Base-by-base conservation (phyloP, 1,140 invertebrate genomes). In the Papilio xuthus region DNA sequence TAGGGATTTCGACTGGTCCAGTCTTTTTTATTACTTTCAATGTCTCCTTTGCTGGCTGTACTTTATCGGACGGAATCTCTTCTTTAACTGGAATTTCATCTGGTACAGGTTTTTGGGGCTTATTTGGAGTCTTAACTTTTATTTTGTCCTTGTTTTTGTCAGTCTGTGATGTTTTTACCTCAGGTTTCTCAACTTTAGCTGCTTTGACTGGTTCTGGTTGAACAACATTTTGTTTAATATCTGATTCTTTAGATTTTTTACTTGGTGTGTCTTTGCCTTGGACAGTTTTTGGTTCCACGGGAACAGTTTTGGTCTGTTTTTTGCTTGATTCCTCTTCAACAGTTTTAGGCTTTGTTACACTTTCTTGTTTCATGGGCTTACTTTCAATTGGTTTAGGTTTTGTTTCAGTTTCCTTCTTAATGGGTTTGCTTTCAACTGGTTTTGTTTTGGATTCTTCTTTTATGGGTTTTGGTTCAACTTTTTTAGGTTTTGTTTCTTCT, bases 21-120 rank as follows among this genome's bases (percentile, higher is more conserved):
- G 91, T 93, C 81, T 95, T 95, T 80, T 93, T 95, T 70, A 95
- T 95, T 8, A 95, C 94, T 88, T 95, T 95, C 41, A 95, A 88
- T 78, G 91, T 94, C 81, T 95, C 94, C 69, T 93, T 92, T 77
- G 88, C 90, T 4, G 95, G 95, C 44, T 94, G 95, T 50, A 84
- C 83, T n/a, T 94, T 95, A 78, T 95, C 95, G 2, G 90, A 90
- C 7, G 93, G 91, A 67, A 95, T 95, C 23, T 94, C 87, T 84
- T 95, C 95, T 78, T 91, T 87, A 4, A 95, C 91, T 4, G 95
- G 95, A 72, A 94, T 95, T 60, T 91, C 88, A 74, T 94, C 88
- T 75, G 82, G 83, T 53, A 79, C 70, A 20, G 60, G 47, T 56
- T 80, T 85, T 80, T 73, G 83, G 78, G 73, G 77, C 72, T 32